Conservation (phyloP, 2,888 invertebrate genomes). For the Pollenia griseotomentosa region DNA sequence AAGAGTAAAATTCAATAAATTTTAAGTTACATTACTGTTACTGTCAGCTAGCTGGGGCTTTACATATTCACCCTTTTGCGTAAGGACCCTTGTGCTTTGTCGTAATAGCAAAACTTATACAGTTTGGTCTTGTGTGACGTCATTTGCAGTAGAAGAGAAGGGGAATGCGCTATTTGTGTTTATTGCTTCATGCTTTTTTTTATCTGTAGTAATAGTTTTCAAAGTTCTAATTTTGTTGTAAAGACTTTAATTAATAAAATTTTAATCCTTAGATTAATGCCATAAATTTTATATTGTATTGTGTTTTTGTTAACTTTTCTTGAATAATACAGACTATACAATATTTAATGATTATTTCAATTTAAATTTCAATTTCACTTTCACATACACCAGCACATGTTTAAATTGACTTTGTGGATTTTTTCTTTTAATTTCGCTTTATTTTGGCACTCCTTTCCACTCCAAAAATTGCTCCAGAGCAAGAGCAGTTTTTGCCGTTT, state of each 20-base stretch:
- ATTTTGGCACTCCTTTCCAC: constrained; percentile 62
- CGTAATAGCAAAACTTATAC: too few relatives aligned
- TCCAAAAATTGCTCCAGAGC: constrained; percentile 53
- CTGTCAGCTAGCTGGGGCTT: too few relatives aligned
- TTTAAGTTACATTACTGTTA: too few relatives aligned
- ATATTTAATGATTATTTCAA: constrained; percentile 74
- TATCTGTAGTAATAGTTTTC: background rate
- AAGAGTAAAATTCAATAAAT: too few relatives aligned
- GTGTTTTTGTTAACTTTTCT: constrained; percentile 60
- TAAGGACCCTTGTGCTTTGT: too few relatives aligned
- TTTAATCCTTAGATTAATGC: constrained; percentile 5
- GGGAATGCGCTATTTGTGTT: too few relatives aligned
- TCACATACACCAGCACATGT: constrained; percentile 75
- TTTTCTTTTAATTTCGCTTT: background rate
- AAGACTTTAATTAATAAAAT: background rate
- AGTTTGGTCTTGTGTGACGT: too few relatives aligned
- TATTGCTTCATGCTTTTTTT: too few relatives aligned
- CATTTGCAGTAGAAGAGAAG: too few relatives aligned
- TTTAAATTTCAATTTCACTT: constrained; percentile 80
- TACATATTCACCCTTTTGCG: too few relatives aligned
- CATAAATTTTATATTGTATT: constrained; percentile 40
- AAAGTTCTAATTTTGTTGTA: background rate
- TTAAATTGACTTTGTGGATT: constrained; percentile 49
- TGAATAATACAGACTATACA: constrained; percentile 55
- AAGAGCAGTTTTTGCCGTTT: constrained; percentile 37